Evolutionary conservation across 2,888 invertebrate species (phyloP).

Genomic region (Tinea semifulvella): DNA sequence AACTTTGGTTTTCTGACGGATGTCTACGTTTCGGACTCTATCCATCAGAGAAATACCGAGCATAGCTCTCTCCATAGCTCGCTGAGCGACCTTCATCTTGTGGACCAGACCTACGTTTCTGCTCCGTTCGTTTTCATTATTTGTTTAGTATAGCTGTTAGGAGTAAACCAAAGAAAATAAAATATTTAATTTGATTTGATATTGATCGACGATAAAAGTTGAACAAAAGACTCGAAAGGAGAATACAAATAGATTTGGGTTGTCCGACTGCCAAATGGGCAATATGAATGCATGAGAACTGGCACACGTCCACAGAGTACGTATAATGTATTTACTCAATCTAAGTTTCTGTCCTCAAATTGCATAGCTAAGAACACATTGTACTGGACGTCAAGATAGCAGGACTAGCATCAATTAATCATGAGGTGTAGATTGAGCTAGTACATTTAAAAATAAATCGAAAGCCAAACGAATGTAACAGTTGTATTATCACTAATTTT

Average conservation of each 20-base stretch:
- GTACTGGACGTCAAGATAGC: background rate
- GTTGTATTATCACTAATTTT: too few relatives aligned
- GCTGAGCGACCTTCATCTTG: too few relatives aligned
- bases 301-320: background rate
- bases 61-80: too few relatives aligned
- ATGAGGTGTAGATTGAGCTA: too few relatives aligned
- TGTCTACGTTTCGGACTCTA: too few relatives aligned
- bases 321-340: slow-evolving; percentile 7
- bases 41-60: too few relatives aligned
- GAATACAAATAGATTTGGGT: background rate
- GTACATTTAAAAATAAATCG: too few relatives aligned
- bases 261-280: slow-evolving; percentile 4
- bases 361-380: background rate
- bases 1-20: too few relatives aligned
- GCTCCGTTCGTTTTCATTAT: too few relatives aligned
- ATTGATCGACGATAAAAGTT: background rate
- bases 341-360: slow-evolving; percentile 5
- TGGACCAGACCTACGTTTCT: too few relatives aligned
- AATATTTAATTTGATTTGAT: background rate
- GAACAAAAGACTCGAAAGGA: background rate
- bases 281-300: slow-evolving; percentile 6
- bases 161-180: background rate
- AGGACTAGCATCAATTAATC: background rate
- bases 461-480: too few relatives aligned
- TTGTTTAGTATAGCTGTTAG: background rate